Conservation (phyloP, 2,797 vertebrate species). For the Iguana delicatissima region DNA sequence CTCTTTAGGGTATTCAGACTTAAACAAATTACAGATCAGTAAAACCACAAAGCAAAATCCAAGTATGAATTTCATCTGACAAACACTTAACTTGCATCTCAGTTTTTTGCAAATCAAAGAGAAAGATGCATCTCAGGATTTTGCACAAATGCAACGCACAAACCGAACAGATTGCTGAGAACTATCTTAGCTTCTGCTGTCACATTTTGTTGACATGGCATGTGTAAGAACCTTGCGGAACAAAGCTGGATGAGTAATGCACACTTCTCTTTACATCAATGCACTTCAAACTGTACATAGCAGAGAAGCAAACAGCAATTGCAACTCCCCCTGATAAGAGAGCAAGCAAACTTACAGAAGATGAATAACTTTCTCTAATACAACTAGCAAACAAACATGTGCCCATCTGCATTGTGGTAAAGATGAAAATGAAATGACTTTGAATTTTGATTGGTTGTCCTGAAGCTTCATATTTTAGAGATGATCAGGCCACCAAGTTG, state of each 20-base stretch:
- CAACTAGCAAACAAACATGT: background rate
- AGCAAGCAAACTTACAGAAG: background rate
- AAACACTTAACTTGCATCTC: constrained; percentile 1
- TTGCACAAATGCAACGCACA: background rate
- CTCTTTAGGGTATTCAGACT: no score
- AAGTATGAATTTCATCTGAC: background rate
- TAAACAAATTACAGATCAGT: background rate
- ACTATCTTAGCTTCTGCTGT: background rate
- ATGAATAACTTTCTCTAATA: background rate
- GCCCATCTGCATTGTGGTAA: background rate
- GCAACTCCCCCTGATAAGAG: background rate
- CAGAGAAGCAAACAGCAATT: background rate
- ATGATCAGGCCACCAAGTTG: constrained; percentile 8
- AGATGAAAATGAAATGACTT: background rate
- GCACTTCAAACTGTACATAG: constrained; percentile 14
- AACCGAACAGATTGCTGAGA: constrained; percentile 22
- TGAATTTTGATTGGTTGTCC: background rate
- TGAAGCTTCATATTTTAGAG: background rate
- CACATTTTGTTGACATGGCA: background rate
- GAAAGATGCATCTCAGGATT: constrained; percentile 1
- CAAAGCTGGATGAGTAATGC: constrained; percentile 10
- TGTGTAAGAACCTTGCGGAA: background rate
- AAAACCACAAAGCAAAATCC: background rate
- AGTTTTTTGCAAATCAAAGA: constrained; percentile 29
- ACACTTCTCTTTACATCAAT: background rate